Percentiles rank a stretch among this genome's conserved stretches.
phyloP scores from a whole-genome alignment of 2,888 invertebrate species.

The Hemaris fuciformis region DNA sequence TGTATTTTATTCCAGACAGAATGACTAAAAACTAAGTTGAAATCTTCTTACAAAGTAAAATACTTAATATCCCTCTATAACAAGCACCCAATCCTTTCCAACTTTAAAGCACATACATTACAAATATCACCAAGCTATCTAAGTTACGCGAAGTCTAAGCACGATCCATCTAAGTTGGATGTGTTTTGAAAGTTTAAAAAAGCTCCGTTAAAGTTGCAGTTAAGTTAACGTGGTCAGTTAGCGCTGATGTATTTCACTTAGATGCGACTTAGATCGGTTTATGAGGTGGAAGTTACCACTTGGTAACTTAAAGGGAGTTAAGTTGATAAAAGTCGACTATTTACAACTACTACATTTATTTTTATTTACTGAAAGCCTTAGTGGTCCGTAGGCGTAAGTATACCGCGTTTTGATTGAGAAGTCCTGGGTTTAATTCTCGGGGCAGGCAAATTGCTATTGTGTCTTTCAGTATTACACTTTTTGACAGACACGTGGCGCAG shows the following conservation, averaged over 20 bases:
- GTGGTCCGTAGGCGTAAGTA: no score
- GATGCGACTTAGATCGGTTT: constrained; percentile 47
- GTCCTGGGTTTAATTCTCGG: no score
- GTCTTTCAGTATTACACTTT: no score
- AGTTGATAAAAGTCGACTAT: not conserved
- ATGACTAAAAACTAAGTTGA: no score
- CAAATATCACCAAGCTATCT: constrained; percentile 14
- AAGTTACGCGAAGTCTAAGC: constrained; percentile 51
- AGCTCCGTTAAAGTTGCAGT: constrained; percentile 44
- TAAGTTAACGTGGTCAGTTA: constrained; percentile 56
- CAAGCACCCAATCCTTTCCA: not conserved
- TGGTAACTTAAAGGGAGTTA: constrained; percentile 10
- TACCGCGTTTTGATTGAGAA: no score
- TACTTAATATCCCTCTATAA: not conserved
- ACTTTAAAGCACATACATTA: constrained; percentile 19
- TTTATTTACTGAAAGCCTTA: no score
- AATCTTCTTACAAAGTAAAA: not conserved
- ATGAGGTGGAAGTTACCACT: constrained; percentile 26
- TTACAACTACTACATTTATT: no score
- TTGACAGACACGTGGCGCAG: no score
- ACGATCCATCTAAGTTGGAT: constrained; percentile 64
- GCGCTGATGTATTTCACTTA: constrained; percentile 60
- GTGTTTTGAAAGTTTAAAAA: constrained; percentile 49
- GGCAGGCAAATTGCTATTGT: no score
- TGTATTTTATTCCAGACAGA: no score